Base-by-base conservation (phyloP, 64 coral and sea anemone genomes). In the Porites lutea region DNA sequence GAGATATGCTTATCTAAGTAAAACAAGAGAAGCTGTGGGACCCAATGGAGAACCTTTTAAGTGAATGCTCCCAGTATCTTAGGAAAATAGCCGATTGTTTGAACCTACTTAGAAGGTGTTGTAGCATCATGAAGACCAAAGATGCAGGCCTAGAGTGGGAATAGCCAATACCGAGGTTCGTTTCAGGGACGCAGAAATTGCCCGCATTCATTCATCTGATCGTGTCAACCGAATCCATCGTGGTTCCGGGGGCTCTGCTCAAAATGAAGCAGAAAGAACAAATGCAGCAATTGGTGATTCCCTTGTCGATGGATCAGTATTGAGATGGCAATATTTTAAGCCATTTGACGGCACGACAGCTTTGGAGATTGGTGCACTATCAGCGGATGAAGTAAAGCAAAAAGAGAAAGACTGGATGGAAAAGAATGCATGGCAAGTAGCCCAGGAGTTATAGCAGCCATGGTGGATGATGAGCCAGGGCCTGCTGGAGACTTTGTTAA, bases 161-260 rank as follows among this genome's bases (percentile, higher is more conserved):
- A 53, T 91, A 70, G 54, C 77, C 71, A 91, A 82, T 67, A 51
- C 69, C 46, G 65, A 82, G 67, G 89, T 91, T 43, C 69, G 54
- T n/a, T 92, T 86, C 77, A 85, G 53, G 72, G 80, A 92, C 61
- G 82, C 62, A 64, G 90, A 86, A 84, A 84, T 86, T 77, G 89
- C 89, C 18, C 27, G 27, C 81, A 91, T 83, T 37, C 89, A 91
- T 59, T 91, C 89, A 59, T 91, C 65, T 72, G 89, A 91, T 62
- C 66, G 79, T 91, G 89, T 86, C 47, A 86, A 92, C 83, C 6
- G 52, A 23, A 92, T 92, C 21, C 79, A 92, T 72, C 79, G 53
- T 75, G 90, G 69, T 49, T 59, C 79, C 45, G 81, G 71, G n/a
- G 80, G 86, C 53, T 86, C 90, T 55, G 70, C 79, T 12, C 81